Evolutionary conservation across 2,113 vertebrate species (phyloP).

Genomic region (Malaclemys terrapin): DNA sequence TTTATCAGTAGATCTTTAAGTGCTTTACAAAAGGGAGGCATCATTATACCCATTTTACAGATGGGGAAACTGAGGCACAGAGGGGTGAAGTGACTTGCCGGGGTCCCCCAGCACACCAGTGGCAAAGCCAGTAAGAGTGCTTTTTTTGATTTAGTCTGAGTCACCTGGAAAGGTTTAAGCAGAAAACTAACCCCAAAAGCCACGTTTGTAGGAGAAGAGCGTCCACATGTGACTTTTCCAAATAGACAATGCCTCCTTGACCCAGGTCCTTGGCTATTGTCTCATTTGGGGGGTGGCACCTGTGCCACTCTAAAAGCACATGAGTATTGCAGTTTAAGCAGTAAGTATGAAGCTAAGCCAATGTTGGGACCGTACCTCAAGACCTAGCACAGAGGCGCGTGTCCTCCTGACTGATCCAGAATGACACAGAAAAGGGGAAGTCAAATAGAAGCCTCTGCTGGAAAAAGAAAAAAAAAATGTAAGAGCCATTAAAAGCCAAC

Average conservation of each 20-base stretch:
- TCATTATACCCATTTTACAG: neutral
- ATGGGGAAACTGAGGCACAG: conserved; percentile 5
- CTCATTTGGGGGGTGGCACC: neutral
- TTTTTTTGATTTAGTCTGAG: conserved; percentile 59
- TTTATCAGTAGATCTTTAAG: conserved; percentile 19
- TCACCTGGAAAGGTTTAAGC: neutral
- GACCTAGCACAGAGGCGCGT: conserved; percentile 54
- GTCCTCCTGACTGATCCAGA: neutral
- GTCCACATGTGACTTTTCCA: neutral
- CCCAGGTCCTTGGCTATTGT: neutral
- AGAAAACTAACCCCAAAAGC: neutral
- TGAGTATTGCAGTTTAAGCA: neutral
- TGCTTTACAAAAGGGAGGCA: neutral
- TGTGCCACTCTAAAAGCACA: neutral
- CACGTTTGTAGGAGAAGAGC: neutral
- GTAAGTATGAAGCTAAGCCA: conserved; percentile 21
- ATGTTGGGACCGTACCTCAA: neutral
- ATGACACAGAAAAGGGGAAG: conserved; percentile 28
- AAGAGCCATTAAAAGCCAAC: conserved; percentile 61
- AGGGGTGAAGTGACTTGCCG: neutral
- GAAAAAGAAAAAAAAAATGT: conserved; percentile 50
- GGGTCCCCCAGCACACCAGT: neutral
- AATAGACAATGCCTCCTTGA: neutral
- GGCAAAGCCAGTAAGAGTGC: conserved; percentile 17
- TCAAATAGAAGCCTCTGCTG: conserved; percentile 47